Conservation (phyloP, 2,113 vertebrate genomes). For the Hystrix cristata region DNA sequence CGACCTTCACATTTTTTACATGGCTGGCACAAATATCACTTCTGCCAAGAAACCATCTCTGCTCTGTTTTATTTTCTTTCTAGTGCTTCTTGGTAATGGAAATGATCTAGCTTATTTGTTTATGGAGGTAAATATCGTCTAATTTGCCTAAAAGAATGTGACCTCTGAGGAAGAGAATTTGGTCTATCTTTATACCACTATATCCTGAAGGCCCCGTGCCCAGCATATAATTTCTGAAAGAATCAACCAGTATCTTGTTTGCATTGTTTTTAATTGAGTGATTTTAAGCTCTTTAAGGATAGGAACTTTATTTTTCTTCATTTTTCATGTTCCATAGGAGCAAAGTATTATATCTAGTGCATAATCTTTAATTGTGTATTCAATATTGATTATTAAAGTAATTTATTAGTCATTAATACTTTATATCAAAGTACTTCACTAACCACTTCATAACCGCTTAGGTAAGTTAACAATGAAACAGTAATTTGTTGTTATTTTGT, state of each 20-base stretch:
- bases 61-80: not conserved
- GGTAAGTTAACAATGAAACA: not conserved
- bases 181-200: not conserved
- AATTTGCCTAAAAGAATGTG: not conserved
- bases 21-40: not conserved
- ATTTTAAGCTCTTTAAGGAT: not conserved
- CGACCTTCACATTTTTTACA: not conserved
- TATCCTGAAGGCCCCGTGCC: not conserved
- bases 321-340: not conserved
- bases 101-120: not conserved
- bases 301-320: not conserved
- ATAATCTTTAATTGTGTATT: not conserved
- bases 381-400: not conserved
- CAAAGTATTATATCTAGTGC: not conserved
- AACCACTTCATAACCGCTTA: not conserved
- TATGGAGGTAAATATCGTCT: not conserved
- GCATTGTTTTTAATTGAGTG: constrained; percentile 5
- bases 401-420: constrained; percentile 33
- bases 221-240: not conserved
- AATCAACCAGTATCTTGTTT: not conserved
- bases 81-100: not conserved
- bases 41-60: not conserved
- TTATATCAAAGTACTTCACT: constrained; percentile 17
- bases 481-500: constrained; percentile 7
- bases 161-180: not conserved